Base-by-base conservation (phyloP, 2,113 vertebrate species). In the Eublepharis macularius region DNA sequence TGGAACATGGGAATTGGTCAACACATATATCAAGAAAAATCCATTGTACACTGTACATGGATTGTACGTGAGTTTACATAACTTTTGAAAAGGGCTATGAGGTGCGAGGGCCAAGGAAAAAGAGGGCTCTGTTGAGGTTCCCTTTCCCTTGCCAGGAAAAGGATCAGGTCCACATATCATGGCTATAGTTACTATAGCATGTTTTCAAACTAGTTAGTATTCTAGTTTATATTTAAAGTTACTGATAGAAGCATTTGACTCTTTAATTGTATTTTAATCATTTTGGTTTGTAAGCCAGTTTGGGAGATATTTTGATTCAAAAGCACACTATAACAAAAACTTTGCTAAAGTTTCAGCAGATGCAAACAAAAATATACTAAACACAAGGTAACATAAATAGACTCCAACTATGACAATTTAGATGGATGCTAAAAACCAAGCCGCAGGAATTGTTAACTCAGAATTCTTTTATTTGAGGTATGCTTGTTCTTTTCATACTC, bases 401-500 rank as follows among this genome's bases (percentile, higher is more conserved):
- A 63, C 45, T 63, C 47, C n/a, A 65, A 36, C 21, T 5, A 34
- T 65, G 69, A 57, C 13, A n/a, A 57, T 16, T 26, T 60, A 39
- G 32, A 26, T 32, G 8, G 60, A 29, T 26, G 60, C 14, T 69
- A 86, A 92, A 94, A 95, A 94, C 90, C 89, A 94, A 91, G 87
- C 92, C 93, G 85, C 91, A 91, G 92, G 88, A 91, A 74, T 85
- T 95, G 95, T 96, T 96, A 97, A 97, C 95, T 96, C 96, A 97
- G 96, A 97, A 95, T 95, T 95, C 94, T 94, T 97, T 97, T 97
- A 97, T 97, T 97, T 97, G 96, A 97, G 96, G 97, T 97, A 97
- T 96, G 95, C 95, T 96, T 96, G 96, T 97, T 96, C 95, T 97
- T 95, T 96, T 97, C 95, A 96, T 96, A 96, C 95, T 97, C 96